Evolutionary conservation across 2,888 invertebrate species (phyloP).

Genomic region (Ctenicera cuprea): DNA sequence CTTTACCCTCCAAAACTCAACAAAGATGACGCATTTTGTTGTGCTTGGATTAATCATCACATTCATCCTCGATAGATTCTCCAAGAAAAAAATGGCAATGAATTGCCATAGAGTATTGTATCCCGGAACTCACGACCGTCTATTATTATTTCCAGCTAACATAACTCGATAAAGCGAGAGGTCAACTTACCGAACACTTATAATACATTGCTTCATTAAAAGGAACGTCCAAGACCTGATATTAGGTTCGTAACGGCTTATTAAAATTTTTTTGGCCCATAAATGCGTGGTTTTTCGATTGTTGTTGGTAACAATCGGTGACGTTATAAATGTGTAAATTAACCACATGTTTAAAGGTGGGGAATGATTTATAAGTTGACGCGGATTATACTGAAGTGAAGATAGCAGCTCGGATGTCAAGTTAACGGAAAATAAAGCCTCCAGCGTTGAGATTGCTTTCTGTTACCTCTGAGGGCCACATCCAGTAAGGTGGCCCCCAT

Average conservation of each 20-base stretch:
- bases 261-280: not conserved
- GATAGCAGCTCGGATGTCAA: conserved; percentile 59
- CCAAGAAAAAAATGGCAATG: conserved; percentile 42
- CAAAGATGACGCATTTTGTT: conserved; percentile 27
- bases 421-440: conserved; percentile 61
- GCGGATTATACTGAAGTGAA: conserved; percentile 35
- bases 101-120: conserved; percentile 49
- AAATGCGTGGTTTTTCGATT: not conserved
- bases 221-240: not conserved
- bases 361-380: conserved; percentile 26
- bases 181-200: conserved; percentile 47
- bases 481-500: conserved; percentile 53
- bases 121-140: conserved; percentile 57
- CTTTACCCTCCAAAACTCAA: conserved; percentile 7
- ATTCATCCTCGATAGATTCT: conserved; percentile 15
- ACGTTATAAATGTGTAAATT: not conserved
- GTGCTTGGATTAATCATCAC: conserved; percentile 38
- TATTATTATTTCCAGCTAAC: conserved; percentile 55
- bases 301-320: conserved; percentile 18
- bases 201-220: conserved; percentile 16
- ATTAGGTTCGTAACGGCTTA: not conserved
- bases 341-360: not conserved
- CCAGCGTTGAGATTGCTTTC: conserved; percentile 59
- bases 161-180: conserved; percentile 56
- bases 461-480: conserved; percentile 60